Evolutionary conservation across 1,140 invertebrate species (phyloP), one percentile per base, ranked within the genome.

Genomic region (Oncopodura yosiiana): DNA sequence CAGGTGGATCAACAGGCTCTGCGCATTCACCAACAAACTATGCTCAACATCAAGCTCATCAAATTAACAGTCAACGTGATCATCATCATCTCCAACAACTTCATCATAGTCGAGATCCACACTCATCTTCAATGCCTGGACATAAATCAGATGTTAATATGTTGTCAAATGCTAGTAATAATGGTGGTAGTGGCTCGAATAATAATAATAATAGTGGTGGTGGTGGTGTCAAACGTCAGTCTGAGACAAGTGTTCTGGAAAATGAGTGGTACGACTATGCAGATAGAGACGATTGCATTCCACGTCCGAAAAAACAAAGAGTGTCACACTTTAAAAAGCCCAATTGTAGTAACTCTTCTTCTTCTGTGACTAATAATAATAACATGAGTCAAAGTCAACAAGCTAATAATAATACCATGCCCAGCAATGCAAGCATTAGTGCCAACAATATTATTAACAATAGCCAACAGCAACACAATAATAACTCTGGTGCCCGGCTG

Each of bases 281-380:
- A 41, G 39, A 30, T 23, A 2, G 45, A 41, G 38, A 50, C 27
- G 48, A 29, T 37, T 32, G 49, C 18, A 56, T 57, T 51, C 60
- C 60, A 19, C n/a, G 41, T 32, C 77, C 79, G 24, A 91, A 91
- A 74, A 82, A 81, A 68, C 81, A 79, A 66, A 78, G 87, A 61
- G 86, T 90, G 66, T 87, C 86, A 29, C 86, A 87, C 69, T 86
- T 81, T 66, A 62, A 60, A 34, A 56, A 49, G 26, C 61, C 57
- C 8, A 51, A 52, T 41, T 59, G 49, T 29, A 49, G 38, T 26
- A 44, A 36, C 46, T 38, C n/a, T n/a, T n/a, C n/a, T n/a, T n/a
- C n/a, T n/a, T n/a, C n/a, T n/a, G n/a, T n/a, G n/a, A n/a, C n/a
- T n/a, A n/a, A n/a, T n/a, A n/a, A n/a, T n/a, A n/a, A n/a, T n/a